Evolutionary conservation across 2,797 vertebrate species (phyloP).

Genomic region (Gadopsis bispinosus): DNA sequence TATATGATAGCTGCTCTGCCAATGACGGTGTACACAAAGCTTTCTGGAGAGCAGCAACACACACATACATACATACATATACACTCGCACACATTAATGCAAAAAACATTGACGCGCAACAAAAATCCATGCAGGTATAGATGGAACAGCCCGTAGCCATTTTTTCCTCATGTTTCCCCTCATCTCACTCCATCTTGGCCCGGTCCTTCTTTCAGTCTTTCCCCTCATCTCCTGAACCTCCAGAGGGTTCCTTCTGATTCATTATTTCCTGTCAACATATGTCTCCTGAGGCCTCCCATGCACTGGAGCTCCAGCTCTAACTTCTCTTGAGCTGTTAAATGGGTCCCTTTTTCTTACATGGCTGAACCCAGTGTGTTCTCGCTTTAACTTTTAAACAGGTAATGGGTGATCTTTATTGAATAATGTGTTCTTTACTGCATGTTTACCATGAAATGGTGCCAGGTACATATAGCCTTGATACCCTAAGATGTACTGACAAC

Average conservation of each 20-base stretch:
- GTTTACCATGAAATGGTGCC: not conserved
- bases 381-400: slow-evolving; percentile 16
- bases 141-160: slow-evolving; percentile 40
- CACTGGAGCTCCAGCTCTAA: slow-evolving; percentile 56
- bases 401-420: slow-evolving; percentile 2
- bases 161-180: slow-evolving; percentile 34
- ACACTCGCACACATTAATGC: slow-evolving; percentile 7
- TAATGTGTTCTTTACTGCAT: not conserved
- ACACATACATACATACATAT: not conserved
- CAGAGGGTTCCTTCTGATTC: slow-evolving; percentile 67
- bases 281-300: slow-evolving; percentile 62
- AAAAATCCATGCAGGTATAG: slow-evolving; percentile 33
- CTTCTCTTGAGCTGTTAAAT: slow-evolving; percentile 58
- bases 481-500: not conserved
- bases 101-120: slow-evolving; percentile 19
- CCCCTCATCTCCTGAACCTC: slow-evolving; percentile 57
- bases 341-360: slow-evolving; percentile 16
- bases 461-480: not conserved
- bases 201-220: slow-evolving; percentile 56
- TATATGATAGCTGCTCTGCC: slow-evolving; percentile 25
- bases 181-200: slow-evolving; percentile 44
- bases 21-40: slow-evolving; percentile 7
- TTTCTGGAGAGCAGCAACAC: not conserved
- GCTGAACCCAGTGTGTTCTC: not conserved
- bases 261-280: slow-evolving; percentile 73